Conservation (phyloP, 2,888 invertebrate species). For the Synanthedon myopaeformis region DNA sequence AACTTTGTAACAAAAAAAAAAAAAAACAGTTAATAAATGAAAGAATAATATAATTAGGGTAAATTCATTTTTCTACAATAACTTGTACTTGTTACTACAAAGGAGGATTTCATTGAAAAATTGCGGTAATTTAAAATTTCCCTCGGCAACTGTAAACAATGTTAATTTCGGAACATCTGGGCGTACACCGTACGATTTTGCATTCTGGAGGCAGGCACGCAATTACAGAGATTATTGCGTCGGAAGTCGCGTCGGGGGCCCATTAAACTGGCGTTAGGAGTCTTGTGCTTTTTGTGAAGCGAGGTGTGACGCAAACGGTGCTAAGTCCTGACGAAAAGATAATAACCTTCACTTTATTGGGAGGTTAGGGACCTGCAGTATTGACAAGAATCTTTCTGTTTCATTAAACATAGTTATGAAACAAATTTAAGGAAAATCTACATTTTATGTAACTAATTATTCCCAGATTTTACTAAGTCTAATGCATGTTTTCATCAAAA, state of each 20-base stretch:
- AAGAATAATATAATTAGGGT: too few species aligned
- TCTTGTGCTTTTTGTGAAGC: constrained; percentile 40
- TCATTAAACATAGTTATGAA: too few species aligned
- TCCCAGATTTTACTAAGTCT: too few species aligned
- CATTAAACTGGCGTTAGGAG: constrained; percentile 55
- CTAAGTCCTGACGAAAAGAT: too few species aligned
- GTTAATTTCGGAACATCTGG: constrained; percentile 52
- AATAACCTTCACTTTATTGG: too few species aligned
- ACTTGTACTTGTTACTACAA: constrained; percentile 1
- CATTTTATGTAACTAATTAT: too few species aligned
- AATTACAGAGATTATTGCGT: constrained; percentile 57
- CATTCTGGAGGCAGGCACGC: constrained; percentile 43
- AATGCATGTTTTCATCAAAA: too few species aligned
- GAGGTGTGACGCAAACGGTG: constrained; percentile 16
- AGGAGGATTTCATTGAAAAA: constrained; percentile 21
- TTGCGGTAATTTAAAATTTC: constrained; percentile 41
- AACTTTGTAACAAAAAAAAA: too few species aligned
- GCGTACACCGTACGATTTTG: constrained; percentile 21
- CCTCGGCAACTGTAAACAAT: constrained; percentile 39
- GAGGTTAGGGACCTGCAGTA: too few species aligned
- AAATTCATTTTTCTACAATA: background rate
- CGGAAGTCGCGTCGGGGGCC: constrained; percentile 31
- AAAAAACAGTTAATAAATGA: too few species aligned
- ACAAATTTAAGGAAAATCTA: too few species aligned
- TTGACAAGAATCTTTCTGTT: too few species aligned